Evolutionary conservation across 2,797 vertebrate genomes (phyloP).

Genomic region (Hypotaenidia okinawae): DNA sequence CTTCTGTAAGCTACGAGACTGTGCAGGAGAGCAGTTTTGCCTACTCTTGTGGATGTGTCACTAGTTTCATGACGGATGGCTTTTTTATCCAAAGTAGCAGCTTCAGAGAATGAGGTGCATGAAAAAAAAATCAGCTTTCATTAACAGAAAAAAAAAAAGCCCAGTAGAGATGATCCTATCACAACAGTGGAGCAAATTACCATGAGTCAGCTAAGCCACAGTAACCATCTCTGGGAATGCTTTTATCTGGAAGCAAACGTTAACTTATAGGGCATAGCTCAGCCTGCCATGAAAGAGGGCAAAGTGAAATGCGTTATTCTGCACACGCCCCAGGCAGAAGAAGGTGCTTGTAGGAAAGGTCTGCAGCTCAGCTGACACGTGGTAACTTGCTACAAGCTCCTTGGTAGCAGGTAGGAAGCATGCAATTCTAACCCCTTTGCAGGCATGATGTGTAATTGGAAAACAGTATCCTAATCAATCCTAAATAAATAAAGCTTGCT

Average conservation of each 20-base stretch:
- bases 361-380: neutral
- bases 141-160: neutral
- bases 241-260: neutral
- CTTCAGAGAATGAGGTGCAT: neutral
- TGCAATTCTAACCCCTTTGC: neutral
- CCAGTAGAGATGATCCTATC: neutral
- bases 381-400: neutral
- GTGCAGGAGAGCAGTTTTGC: constrained; percentile 3
- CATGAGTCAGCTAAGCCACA: constrained; percentile 39
- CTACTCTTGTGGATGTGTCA: neutral
- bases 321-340: neutral
- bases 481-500: neutral
- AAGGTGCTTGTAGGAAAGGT: neutral
- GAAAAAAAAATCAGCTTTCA: neutral
- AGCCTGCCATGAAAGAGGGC: neutral
- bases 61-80: neutral
- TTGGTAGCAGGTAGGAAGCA: neutral
- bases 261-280: neutral
- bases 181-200: constrained; percentile 11
- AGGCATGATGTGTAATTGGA: neutral
- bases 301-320: neutral
- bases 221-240: neutral
- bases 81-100: constrained; percentile 35
- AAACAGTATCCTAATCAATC: constrained; percentile 3
- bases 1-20: neutral